These are phyloP conservation scores for Oncorhynchus mykiss DNA, from an alignment of 2,113 vertebrate genomes.

Conservation along the genomic window DNA sequence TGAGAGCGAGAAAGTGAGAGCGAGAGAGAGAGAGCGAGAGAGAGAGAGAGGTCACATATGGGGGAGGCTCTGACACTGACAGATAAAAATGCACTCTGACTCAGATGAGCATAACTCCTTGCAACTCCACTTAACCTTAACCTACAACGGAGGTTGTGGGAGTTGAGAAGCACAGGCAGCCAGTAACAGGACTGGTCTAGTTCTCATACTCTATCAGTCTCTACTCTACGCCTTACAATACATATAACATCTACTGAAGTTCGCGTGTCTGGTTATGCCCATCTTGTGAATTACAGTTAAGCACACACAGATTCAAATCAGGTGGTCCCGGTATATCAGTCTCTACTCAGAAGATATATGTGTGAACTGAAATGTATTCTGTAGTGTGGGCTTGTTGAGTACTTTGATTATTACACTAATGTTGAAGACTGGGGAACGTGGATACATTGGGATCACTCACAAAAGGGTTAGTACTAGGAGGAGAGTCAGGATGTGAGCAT, in stretches of 20 bases:
- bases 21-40: background rate
- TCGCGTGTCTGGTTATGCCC: too few species aligned
- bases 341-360: background rate
- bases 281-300: too few species aligned
- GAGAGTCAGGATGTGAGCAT: slow-evolving; percentile 13
- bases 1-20: too few species aligned
- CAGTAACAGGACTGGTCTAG: background rate
- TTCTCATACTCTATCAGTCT: background rate
- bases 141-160: background rate
- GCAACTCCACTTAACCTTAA: slow-evolving; percentile 5
- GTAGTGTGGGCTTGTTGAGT: slow-evolving; percentile 10
- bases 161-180: background rate
- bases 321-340: background rate
- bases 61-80: too few species aligned
- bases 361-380: slow-evolving; percentile 15
- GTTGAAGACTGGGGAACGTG: background rate
- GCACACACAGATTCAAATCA: too few species aligned
- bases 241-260: slow-evolving; percentile 17
- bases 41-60: too few species aligned
- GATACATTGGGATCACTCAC: background rate
- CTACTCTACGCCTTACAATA: background rate
- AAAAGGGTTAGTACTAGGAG: background rate
- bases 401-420: slow-evolving; percentile 12
- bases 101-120: background rate
- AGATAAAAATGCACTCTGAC: background rate